Conservation (phyloP, 2,888 invertebrate species). For the Dicyrtoma fusca region DNA sequence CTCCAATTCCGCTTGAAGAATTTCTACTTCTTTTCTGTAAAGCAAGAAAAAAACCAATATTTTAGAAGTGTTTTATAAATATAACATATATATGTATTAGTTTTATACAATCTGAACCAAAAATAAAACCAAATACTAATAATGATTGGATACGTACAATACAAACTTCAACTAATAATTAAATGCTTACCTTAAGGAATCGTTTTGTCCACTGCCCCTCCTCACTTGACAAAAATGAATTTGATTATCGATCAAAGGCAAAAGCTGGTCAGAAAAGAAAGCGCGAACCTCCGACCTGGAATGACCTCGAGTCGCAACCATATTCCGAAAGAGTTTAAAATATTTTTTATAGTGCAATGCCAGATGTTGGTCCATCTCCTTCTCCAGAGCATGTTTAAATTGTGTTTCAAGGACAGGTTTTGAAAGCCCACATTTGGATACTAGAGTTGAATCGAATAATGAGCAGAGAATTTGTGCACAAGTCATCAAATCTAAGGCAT, state of each 20-base stretch:
- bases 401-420: not conserved
- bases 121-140: not conserved
- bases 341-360: constrained; percentile 17
- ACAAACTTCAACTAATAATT: not conserved
- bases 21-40: constrained; percentile 13
- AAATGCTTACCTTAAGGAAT: constrained; percentile 42
- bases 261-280: constrained; percentile 32
- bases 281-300: not conserved
- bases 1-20: constrained; percentile 1
- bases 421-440: not conserved
- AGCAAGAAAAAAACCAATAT: not conserved
- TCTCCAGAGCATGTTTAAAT: constrained; percentile 30
- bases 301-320: not conserved
- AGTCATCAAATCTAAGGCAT: not conserved
- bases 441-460: constrained; percentile 2
- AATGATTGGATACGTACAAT: not conserved
- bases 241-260: constrained; percentile 32
- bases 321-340: not conserved
- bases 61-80: not conserved
- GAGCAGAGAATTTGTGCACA: constrained; percentile 16
- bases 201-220: constrained; percentile 41
- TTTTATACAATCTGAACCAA: not conserved
- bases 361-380: constrained; percentile 21
- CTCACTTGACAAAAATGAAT: constrained; percentile 36
- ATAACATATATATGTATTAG: not conserved